A percentile compares a stretch with the other conserved stretches of the same genome.
phyloP scores from a whole-genome alignment of 2,888 invertebrate species.

The Cotesia congregata region DNA sequence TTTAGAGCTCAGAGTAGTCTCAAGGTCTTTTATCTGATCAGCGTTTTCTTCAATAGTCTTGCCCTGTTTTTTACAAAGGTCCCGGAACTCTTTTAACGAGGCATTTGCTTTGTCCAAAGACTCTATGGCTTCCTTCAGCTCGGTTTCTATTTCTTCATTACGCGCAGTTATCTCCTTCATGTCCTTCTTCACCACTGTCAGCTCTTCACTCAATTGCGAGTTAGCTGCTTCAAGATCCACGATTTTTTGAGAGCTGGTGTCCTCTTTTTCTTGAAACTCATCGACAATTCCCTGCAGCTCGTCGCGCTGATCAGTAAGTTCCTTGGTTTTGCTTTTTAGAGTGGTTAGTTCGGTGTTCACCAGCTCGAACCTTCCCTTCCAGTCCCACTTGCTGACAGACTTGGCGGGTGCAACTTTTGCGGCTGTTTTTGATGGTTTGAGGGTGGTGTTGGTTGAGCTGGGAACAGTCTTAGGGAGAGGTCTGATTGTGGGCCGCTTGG shows the following conservation, averaged over 20 bases:
- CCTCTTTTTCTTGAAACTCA: slow-evolving; percentile 51
- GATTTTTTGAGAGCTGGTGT: slow-evolving; percentile 49
- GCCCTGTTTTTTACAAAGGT: slow-evolving; percentile 71
- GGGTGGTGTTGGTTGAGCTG: not conserved
- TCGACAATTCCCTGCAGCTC: slow-evolving; percentile 52
- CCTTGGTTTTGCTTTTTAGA: slow-evolving; percentile 78
- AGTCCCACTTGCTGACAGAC: slow-evolving; percentile 62
- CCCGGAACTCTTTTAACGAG: slow-evolving; percentile 69
- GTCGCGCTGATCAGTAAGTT: slow-evolving; percentile 67
- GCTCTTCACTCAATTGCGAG: slow-evolving; percentile 75
- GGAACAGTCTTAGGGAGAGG: not conserved
- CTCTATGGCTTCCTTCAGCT: slow-evolving; percentile 71
- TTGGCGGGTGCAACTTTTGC: slow-evolving; percentile 55
- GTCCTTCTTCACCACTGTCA: slow-evolving; percentile 73
- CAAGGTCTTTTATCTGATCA: slow-evolving; percentile 55
- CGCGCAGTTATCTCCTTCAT: slow-evolving; percentile 72
- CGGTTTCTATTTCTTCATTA: slow-evolving; percentile 48
- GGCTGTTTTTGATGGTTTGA: slow-evolving; percentile 52
- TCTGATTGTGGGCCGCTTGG: not conserved
- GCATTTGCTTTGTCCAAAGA: slow-evolving; percentile 59
- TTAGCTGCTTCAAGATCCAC: slow-evolving; percentile 53
- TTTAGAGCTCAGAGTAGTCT: slow-evolving; percentile 57
- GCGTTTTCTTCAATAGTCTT: slow-evolving; percentile 48
- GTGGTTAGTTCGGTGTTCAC: slow-evolving; percentile 73
- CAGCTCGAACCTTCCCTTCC: slow-evolving; percentile 62